Base-by-base conservation (phyloP, 1,140 invertebrate genomes). In the Venturia canescens region DNA sequence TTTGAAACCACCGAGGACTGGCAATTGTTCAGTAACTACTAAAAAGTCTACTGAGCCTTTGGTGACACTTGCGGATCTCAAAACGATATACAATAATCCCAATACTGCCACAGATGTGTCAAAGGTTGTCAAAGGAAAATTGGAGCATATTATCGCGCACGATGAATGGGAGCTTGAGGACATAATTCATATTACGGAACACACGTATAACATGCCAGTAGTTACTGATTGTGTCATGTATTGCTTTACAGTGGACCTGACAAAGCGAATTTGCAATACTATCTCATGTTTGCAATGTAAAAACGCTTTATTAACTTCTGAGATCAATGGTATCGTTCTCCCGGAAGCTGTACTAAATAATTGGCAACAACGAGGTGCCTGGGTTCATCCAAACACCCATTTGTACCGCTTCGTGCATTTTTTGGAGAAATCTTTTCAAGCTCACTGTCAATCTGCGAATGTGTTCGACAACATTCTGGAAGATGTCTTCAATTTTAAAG, bases 81-180 rank as follows among this genome's bases (percentile, higher is more conserved):
- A 79, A 75, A 34, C 44, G 2, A 79, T 79, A 9, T 79, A 66
- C 60, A 31, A 50, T 9, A 72, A 81, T 75, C 29, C 29, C 29
- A 60, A 29, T 83, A 44, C 27, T 44, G 23, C 31, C 18, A 50
- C 23, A 63, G 15, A 29, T n/a, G 15, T n/a, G 15, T 57, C 7
- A n/a, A 13, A 31, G 50, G 57, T 21, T 71, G 29, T 77, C 18
- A 80, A 76, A 70, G 18, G 9, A 44, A 53, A 60, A n/a, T 69
- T 80, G 16, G 16, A 77, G 34, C 9, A 26, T 60, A 34, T 75
- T 38, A 79, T 80, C 27, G 26, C 66, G 44, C 18, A 81, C 66
- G 83, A 82, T 29, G 70, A 80, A 53, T 83, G 83, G 80, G 66
- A 80, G 13, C 34, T 82, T 23, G 78, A 80, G 11, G 18, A 83